Percentiles rank a stretch among this genome's conserved stretches.
Evolutionary conservation across 2,888 invertebrate species (phyloP).

Genomic region (Aphidius colemani): DNA sequence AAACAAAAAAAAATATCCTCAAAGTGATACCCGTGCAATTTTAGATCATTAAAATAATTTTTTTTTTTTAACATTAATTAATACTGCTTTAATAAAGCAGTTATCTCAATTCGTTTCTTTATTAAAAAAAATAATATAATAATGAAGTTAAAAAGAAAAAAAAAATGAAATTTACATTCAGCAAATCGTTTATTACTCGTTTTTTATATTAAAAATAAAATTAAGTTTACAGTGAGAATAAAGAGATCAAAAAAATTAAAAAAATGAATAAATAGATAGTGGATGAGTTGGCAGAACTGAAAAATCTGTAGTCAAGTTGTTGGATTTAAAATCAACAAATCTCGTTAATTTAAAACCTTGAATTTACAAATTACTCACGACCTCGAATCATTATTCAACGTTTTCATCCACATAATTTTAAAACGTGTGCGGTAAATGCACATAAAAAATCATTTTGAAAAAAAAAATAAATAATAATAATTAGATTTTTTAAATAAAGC

Average conservation of each 20-base stretch:
- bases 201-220: no score
- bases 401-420: not conserved
- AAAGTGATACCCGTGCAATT: no score
- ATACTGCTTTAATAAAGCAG: no score
- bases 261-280: slow-evolving; percentile 12
- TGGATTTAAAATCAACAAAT: slow-evolving; percentile 14
- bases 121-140: no score
- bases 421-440: slow-evolving; percentile 2
- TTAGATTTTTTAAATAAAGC: not conserved
- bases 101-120: no score
- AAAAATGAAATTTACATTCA: slow-evolving; percentile 1
- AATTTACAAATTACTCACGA: slow-evolving; percentile 26
- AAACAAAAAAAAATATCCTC: no score
- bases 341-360: slow-evolving; percentile 29
- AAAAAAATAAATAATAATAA: not conserved
- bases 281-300: not conserved
- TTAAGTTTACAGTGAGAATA: not conserved
- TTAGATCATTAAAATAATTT: no score
- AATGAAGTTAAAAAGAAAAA: not conserved
- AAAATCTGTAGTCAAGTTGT: not conserved
- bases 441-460: no score
- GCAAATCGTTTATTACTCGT: not conserved
- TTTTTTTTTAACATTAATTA: no score
- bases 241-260: slow-evolving; percentile 7
- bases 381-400: slow-evolving; percentile 23